Evolutionary conservation across 2,888 invertebrate genomes (phyloP).

Genomic region (Ochropacha duplaris): DNA sequence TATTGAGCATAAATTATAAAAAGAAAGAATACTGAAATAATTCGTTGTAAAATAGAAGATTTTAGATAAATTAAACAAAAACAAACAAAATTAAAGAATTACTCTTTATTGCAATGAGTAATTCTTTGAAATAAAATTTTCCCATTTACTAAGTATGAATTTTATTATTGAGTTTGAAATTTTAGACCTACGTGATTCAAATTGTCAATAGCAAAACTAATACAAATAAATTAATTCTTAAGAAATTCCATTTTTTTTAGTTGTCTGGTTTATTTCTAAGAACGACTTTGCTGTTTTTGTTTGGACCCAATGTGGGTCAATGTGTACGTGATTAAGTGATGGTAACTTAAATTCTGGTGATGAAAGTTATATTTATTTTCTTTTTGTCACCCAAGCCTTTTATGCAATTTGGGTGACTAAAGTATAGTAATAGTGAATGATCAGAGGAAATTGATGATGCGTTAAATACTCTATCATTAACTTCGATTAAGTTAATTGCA

Average conservation of each 20-base stretch:
- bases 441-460: neutral
- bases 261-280: neutral
- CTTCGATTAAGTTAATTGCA: neutral
- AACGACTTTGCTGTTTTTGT: neutral
- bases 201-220: neutral
- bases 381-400: slow-evolving; percentile 9
- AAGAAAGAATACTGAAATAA: no score
- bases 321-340: slow-evolving; percentile 14
- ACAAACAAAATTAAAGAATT: no score
- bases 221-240: neutral
- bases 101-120: no score
- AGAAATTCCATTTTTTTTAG: neutral
- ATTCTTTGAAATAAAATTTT: neutral
- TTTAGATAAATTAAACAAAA: no score
- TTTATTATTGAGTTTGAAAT: no score
- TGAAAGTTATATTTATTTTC: slow-evolving; percentile 7
- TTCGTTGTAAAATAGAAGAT: no score
- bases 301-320: slow-evolving; percentile 14
- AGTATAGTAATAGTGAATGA: neutral
- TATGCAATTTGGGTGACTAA: neutral
- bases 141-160: neutral
- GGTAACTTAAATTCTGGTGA: slow-evolving; percentile 10
- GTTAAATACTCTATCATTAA: neutral
- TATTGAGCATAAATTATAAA: no score
- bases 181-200: neutral